A percentile compares a stretch with the other conserved stretches of the same genome.
Conservation (phyloP, 2,888 invertebrate genomes). For the Eupithecia abbreviata region DNA sequence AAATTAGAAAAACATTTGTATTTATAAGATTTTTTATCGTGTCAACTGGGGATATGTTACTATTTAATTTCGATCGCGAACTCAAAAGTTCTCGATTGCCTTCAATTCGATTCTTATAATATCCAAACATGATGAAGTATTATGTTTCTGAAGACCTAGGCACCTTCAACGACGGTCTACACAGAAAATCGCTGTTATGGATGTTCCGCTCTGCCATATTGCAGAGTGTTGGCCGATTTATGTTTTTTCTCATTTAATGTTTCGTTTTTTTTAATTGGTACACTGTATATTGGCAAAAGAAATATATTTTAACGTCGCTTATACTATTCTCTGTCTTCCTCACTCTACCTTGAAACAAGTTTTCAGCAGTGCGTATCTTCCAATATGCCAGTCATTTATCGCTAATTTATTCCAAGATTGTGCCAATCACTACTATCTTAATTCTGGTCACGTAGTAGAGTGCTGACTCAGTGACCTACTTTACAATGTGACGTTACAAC, state of each 20-base stretch:
- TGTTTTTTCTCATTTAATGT: too few species aligned
- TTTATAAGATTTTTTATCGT: background rate
- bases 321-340: background rate
- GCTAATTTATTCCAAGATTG: constrained; percentile 33
- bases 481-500: constrained; percentile 1
- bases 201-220: too few species aligned
- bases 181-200: too few species aligned
- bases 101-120: background rate
- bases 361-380: background rate
- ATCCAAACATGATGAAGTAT: too few species aligned
- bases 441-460: constrained; percentile 39
- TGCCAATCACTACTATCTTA: constrained; percentile 26
- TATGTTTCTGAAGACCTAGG: too few species aligned
- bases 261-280: background rate
- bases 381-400: constrained; percentile 14
- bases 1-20: too few species aligned
- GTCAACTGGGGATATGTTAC: background rate
- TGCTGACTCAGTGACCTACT: constrained; percentile 33
- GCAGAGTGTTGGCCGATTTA: too few species aligned
- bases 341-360: background rate
- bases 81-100: background rate
- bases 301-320: background rate
- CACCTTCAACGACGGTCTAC: too few species aligned
- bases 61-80: background rate
- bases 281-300: background rate